Evolutionary conservation across 2,113 vertebrate species (phyloP), one percentile per base, ranked within the genome.

Genomic region (Aplodontia rufa): DNA sequence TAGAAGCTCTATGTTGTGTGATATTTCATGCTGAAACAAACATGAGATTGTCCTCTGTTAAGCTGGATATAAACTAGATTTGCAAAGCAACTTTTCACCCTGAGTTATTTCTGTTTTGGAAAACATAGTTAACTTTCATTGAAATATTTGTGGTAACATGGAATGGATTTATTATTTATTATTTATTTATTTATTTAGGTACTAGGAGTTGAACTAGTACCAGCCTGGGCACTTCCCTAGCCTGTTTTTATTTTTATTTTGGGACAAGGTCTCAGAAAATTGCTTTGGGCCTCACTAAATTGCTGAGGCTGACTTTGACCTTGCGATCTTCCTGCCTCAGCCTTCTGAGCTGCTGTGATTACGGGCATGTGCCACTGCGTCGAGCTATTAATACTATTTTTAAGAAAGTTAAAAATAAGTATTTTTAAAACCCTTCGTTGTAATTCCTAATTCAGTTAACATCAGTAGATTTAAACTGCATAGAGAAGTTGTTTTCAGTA

Each of bases 61-160:
- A 92, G 24, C 13, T 22, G 49, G 42, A 53, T 28, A 49, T 86
- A 35, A 74, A 83, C 55, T 10, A 69, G 64, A 93, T 62, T 58
- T 55, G 5, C 53, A 69, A 22, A 13, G n/a, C 26, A 28, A 64
- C 11, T 66, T 58, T 78, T 87, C 22, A 53, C 30, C 17, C 20
- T 20, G 74, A 79, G 40, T 75, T 79, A 93, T 71, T 93, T 88
- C 91, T 90, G 53, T n/a, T 66, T 66, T 87, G 40, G 37, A 87
- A 93, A 95, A 93, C 64, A 51, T 0, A 71, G 32, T 35, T 72
- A 78, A 90, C 55, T 40, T 66, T 93, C 26, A 55, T 66, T 62
- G 90, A 90, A 87, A 64, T 47, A 58, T 72, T n/a, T 66, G n/a
- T 24, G 4, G 68, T 95, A 80, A 86, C 10, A 74, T 30, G 16